These are phyloP conservation scores for Nothoprocta pentlandii DNA, from an alignment of 2,113 vertebrate genomes.

Conservation along the genomic window DNA sequence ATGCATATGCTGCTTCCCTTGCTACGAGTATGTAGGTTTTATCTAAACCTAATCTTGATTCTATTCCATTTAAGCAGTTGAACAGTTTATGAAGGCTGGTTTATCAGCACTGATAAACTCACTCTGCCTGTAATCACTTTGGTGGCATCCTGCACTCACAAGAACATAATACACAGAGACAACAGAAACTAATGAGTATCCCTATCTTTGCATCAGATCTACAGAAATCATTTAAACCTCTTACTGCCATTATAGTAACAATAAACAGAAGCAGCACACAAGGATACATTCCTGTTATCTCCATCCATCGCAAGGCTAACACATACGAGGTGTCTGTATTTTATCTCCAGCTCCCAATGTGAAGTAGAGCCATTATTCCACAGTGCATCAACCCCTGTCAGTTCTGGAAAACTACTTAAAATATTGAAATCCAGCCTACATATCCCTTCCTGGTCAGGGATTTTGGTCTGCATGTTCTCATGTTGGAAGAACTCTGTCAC, in stretches of 20 bases:
- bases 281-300: background rate
- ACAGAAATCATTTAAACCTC: background rate
- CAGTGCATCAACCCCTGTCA: background rate
- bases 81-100: background rate
- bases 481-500: background rate
- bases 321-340: background rate
- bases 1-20: background rate
- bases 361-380: background rate
- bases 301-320: background rate
- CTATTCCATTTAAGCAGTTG: background rate
- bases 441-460: background rate
- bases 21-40: background rate
- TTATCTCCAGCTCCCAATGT: background rate
- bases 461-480: accelerated
- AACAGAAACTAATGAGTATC: background rate
- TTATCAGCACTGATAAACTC: background rate
- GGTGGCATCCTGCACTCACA: background rate
- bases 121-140: background rate
- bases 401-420: background rate
- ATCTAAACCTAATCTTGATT: background rate
- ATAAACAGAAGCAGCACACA: background rate
- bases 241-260: background rate
- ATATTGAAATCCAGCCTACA: background rate
- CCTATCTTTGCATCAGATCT: background rate
- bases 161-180: background rate